Base-by-base conservation (phyloP, 2,888 invertebrate species). In the Portevinia maculata region DNA sequence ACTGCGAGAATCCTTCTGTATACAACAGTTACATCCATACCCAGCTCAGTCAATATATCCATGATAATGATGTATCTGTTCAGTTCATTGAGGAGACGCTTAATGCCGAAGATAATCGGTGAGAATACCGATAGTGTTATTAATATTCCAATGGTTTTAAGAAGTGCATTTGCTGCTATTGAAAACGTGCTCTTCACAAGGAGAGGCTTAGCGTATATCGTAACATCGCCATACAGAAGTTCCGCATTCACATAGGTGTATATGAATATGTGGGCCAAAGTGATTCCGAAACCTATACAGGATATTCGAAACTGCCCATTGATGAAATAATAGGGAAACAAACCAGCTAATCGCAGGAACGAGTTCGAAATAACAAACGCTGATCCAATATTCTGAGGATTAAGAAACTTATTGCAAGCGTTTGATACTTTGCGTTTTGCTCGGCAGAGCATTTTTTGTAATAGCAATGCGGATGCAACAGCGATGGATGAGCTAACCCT, bases 241-340 rank as follows among this genome's bases (percentile, higher is more conserved):
- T 62, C 83, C 0, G 73, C n/a, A 39, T 87, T 88, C 4, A 87
- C 85, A 60, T 86, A 86, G n/a, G 59, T 41, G 62, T 84, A 87
- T 32, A 84, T 21, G 1, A 46, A 1, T 4, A 86, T 17, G 39
- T 87, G 86, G 0, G 76, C 1, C 1, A 86, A 0, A 0, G 85
- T 86, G 0, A 84, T 9, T 1, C 46, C 3, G 7, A 85, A 24
- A 0, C 81, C 32, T 3, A 62, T 57, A 70, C 81, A 83, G 1
- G 87, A 86, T 0, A 86, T 41, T 3, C 24, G 8, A 28, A 85
- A 87, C 15, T 64, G 34, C 0, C 30, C 19, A 19, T 60, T 15
- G 0, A 0, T 5, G 0, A 17, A 9, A 6, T 52, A 57, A 13
- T 78, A 85, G 3, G 87, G 87, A 81, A 85, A 87, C 3, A 87